Evolutionary conservation across 2,797 vertebrate genomes (phyloP), one percentile per base, ranked within the genome.

Genomic region (Lemur catta): DNA sequence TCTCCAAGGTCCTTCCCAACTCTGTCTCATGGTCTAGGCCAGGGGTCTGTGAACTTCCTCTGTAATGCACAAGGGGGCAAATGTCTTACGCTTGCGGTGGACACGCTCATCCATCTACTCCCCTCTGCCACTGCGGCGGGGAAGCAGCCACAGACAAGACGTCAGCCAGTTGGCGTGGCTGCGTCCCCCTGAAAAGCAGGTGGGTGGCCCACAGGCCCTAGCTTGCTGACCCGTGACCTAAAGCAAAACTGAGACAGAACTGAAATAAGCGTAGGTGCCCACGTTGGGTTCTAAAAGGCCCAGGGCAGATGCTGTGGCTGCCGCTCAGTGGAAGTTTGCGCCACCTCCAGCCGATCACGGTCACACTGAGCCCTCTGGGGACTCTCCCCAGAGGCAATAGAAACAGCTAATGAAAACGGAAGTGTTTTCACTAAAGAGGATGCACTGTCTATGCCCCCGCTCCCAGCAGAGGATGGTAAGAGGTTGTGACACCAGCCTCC

Each of bases 71-170:
- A 12, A 5, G 18, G 26, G 15, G 15, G 43, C 15, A 52, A 71
- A 26, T 1, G 18, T 2, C 30, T 28, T 15, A 2, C 1, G 18
- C 13, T 15, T 20, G 38, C 3, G 6, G 15, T 12, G 11, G 24
- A 41, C 6, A 3, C 38, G 0, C 0, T 81, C 55, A 20, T 41
- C 3, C 6, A 10, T 17, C 13, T n/a, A 4, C 30, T 78, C 17
- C 1, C 0, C 0, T 0, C 17, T 4, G 20, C 41, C n/a, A 0
- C 17, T 7, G 52, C 1, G 57, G 26, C 1, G 3, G 3, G 17
- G 15, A 67, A 75, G 24, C 35, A 11, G 3, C 67, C 4, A 0
- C 3, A 38, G 22, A 17, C 12, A 50, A 28, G 4, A 63, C 1
- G 4, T 15, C 18, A 17, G 50, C 17, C 9, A 4, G 6, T 3